A percentile compares a stretch with the other conserved stretches of the same genome.
Conservation (phyloP, 37 sponge, comb jelly and placozoan species). For the Sycon ciliatum region DNA sequence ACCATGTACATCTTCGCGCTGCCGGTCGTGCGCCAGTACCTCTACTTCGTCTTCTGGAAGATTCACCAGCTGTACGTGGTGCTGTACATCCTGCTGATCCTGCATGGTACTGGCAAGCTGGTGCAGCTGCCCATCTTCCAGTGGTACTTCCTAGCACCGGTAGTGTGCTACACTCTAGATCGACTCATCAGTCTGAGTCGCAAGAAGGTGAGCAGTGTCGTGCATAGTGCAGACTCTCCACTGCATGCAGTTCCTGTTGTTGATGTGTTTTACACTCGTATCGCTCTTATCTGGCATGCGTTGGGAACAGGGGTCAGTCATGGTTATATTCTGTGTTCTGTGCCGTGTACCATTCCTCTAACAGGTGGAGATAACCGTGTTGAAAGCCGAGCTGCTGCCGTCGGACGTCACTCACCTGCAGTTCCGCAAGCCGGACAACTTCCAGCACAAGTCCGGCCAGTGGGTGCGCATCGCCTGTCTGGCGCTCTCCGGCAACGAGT, state of each 20-base stretch:
- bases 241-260: no score
- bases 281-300: no score
- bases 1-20: conserved; percentile 81
- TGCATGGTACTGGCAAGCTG: conserved; percentile 86
- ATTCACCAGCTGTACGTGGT: conserved; percentile 83
- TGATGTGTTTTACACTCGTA: no score
- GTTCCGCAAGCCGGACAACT: conserved; percentile 71
- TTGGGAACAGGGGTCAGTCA: no score
- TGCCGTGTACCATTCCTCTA: no score
- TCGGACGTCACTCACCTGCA: conserved; percentile 77
- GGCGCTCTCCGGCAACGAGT: conserved; percentile 77
- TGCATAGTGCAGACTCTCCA: no score
- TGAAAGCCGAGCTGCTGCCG: conserved; percentile 77
- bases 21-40: conserved; percentile 78
- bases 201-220: conserved; percentile 58
- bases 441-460: conserved; percentile 63
- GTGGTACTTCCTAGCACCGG: conserved; percentile 89
- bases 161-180: conserved; percentile 69
- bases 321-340: no score
- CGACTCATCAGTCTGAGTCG: conserved; percentile 70
- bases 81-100: conserved; percentile 85
- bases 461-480: conserved; percentile 76
- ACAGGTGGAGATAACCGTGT: neutral
- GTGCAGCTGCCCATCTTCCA: conserved; percentile 94
- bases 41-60: conserved; percentile 85